Conservation (phyloP, 92 coral and sea anemone species). For the Phenganax stokvisi region DNA sequence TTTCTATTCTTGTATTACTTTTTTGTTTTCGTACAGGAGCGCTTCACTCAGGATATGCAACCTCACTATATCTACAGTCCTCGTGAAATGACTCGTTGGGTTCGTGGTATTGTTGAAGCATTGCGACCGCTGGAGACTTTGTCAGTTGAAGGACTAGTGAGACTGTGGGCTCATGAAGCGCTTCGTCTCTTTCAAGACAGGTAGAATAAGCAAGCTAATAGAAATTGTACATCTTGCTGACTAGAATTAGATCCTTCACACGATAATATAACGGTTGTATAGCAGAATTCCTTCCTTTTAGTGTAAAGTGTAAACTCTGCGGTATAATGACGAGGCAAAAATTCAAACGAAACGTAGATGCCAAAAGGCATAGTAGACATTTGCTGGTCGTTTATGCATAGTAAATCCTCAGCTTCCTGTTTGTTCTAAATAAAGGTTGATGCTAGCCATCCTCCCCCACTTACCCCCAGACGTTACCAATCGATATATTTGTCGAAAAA, state of each 20-base stretch:
- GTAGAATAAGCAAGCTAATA: slow-evolving; percentile 29
- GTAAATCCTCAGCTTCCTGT: not conserved
- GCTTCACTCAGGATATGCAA: slow-evolving; percentile 99
- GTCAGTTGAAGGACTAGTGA: slow-evolving; percentile 75
- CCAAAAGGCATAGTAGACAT: not conserved
- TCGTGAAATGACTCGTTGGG: slow-evolving; percentile 99
- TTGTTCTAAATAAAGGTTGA: too few relatives aligned
- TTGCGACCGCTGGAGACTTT: slow-evolving; percentile 85
- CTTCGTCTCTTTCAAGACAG: slow-evolving; percentile 94
- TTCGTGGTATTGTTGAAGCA: slow-evolving; percentile 95
- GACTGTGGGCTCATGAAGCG: slow-evolving; percentile 99
- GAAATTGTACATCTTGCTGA: too few relatives aligned
- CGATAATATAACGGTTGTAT: not conserved
- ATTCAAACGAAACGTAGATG: too few relatives aligned
- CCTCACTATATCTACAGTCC: slow-evolving; percentile 99
- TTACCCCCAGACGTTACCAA: too few relatives aligned
- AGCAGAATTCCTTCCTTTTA: not conserved
- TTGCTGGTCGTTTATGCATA: not conserved
- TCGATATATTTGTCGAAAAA: too few relatives aligned
- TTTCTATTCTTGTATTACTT: not conserved
- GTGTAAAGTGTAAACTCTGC: too few relatives aligned
- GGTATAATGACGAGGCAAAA: too few relatives aligned
- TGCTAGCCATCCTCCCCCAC: too few relatives aligned
- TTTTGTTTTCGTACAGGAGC: slow-evolving; percentile 54
- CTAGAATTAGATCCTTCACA: too few relatives aligned